A percentile compares a stretch with the other conserved stretches of the same genome.
phyloP scores from a whole-genome alignment of 2,888 invertebrate genomes.

The Pterostichus madidus region DNA sequence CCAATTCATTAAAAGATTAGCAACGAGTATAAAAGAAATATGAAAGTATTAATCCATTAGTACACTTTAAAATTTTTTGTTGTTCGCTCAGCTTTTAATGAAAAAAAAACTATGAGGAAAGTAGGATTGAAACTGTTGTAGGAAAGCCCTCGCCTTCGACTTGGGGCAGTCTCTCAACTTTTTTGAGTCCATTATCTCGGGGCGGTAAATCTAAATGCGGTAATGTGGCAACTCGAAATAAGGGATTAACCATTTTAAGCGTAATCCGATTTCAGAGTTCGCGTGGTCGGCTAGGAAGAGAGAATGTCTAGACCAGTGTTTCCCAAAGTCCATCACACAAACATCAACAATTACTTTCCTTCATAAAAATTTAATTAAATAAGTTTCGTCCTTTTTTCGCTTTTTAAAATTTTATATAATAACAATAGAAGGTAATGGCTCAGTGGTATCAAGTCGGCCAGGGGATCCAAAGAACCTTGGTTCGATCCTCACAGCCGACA shows the following conservation, averaged over 20 bases:
- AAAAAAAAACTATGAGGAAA: slow-evolving; percentile 3
- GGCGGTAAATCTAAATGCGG: slow-evolving; percentile 44
- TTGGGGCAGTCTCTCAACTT: slow-evolving; percentile 19
- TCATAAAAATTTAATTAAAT: too few relatives aligned
- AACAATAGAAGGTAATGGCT: too few relatives aligned
- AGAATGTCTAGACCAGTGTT: neutral
- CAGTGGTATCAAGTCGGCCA: too few relatives aligned
- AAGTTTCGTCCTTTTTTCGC: too few relatives aligned
- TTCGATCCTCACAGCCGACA: too few relatives aligned
- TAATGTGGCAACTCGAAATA: slow-evolving; percentile 53
- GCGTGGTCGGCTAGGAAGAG: slow-evolving; percentile 33
- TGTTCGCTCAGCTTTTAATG: neutral
- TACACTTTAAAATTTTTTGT: neutral
- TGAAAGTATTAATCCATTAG: slow-evolving; percentile 8
- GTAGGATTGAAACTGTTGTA: neutral
- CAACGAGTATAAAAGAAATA: neutral
- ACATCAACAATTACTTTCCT: neutral
- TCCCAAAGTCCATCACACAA: neutral
- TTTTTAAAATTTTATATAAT: too few relatives aligned
- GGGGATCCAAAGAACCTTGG: too few relatives aligned
- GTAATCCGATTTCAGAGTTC: slow-evolving; percentile 59
- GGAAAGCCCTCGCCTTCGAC: neutral
- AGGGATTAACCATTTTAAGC: slow-evolving; percentile 61
- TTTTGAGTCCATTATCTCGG: slow-evolving; percentile 39
- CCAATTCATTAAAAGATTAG: neutral